phyloP scores from a whole-genome alignment of 2,888 invertebrate species.

The Acleris laterana region DNA sequence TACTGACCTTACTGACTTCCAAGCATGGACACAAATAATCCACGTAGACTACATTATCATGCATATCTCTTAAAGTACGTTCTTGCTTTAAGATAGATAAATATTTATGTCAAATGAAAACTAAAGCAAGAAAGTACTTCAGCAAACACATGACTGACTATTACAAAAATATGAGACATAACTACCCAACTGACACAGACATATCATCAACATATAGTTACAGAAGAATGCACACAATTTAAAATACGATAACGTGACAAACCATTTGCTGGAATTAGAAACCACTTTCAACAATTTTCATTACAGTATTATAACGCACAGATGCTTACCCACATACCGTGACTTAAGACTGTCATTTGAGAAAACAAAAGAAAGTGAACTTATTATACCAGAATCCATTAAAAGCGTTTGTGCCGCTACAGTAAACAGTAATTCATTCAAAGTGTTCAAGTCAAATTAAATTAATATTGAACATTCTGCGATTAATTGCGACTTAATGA shows the following conservation, averaged over 20 bases:
- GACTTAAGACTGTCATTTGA: slow-evolving; percentile 24
- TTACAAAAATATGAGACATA: too few species aligned
- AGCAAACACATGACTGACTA: too few species aligned
- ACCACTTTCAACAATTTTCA: slow-evolving; percentile 29
- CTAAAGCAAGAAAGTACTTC: too few species aligned
- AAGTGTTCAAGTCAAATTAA: slow-evolving; percentile 14
- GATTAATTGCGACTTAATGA: slow-evolving; percentile 17
- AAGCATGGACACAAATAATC: slow-evolving; percentile 19
- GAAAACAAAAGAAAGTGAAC: slow-evolving; percentile 36
- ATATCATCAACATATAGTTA: too few species aligned
- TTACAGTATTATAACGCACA: slow-evolving; percentile 18
- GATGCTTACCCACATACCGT: slow-evolving; percentile 26
- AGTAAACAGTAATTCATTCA: slow-evolving; percentile 23
- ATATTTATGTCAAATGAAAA: too few species aligned
- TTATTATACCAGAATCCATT: slow-evolving; percentile 20
- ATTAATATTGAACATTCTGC: slow-evolving; percentile 21
- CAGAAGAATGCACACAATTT: slow-evolving; percentile 8
- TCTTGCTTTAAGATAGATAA: too few species aligned
- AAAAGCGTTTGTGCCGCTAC: slow-evolving; percentile 21
- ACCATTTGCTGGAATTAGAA: slow-evolving; percentile 40
- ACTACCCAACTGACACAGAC: too few species aligned
- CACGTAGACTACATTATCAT: too few species aligned
- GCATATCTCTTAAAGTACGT: too few species aligned
- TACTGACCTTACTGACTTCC: slow-evolving; percentile 23
- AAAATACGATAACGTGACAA: slow-evolving; percentile 33